Evolutionary conservation across 1,140 invertebrate species (phyloP).

Genomic region (Drosophila varians): DNA sequence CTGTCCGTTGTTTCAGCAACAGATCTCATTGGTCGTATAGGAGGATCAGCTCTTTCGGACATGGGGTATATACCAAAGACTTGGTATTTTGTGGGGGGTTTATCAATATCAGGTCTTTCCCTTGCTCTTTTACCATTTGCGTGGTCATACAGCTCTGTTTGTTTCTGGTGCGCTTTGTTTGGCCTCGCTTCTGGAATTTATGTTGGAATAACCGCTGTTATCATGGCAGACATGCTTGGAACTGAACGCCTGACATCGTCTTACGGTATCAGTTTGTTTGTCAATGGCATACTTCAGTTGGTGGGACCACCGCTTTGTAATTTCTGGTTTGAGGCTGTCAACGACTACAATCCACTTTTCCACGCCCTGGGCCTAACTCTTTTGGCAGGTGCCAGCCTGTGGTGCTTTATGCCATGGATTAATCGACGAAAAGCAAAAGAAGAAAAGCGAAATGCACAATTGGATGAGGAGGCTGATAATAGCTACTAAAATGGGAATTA

Average conservation of each 20-base stretch:
- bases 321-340: conserved; percentile 86
- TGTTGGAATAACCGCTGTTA: conserved; percentile 92
- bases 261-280: conserved; percentile 92
- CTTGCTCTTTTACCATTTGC: conserved; percentile 88
- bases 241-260: conserved; percentile 92
- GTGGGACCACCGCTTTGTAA: conserved; percentile 92
- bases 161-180: conserved; percentile 89
- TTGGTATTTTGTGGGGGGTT: conserved; percentile 91
- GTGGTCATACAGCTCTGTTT: conserved; percentile 85
- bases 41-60: conserved; percentile 92
- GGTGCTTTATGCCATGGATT: conserved; percentile 90
- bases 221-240: conserved; percentile 93
- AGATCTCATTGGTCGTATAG: conserved; percentile 91
- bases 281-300: conserved; percentile 92
- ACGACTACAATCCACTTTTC: conserved; percentile 89
- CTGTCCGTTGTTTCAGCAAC: conserved; percentile 91
- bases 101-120: conserved; percentile 90
- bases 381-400: conserved; percentile 89
- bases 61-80: conserved; percentile 89
- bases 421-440: conserved; percentile 68
- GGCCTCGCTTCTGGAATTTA: conserved; percentile 93
- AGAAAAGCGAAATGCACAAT: conserved; percentile 48
- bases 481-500: conserved; percentile 35
- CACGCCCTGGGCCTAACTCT: conserved; percentile 89
- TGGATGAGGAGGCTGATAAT: conserved; percentile 58